Percentiles rank a stretch among this genome's conserved stretches.
Evolutionary conservation across 2,888 invertebrate species (phyloP).

Genomic region (Gasteruption jaculator): DNA sequence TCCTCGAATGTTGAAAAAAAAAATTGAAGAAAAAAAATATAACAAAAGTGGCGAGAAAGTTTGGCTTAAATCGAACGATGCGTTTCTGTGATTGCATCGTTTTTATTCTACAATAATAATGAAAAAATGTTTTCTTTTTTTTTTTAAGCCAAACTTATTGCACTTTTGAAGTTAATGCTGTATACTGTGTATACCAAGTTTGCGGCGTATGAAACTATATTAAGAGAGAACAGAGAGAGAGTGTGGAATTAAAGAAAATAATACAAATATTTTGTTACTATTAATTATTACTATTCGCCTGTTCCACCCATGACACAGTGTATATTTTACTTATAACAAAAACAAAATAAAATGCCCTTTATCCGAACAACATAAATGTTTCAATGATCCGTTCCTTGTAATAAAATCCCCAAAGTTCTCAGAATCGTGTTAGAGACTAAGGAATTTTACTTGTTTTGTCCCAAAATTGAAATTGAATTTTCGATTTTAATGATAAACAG

Average conservation of each 20-base stretch:
- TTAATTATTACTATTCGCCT: constrained; percentile 51
- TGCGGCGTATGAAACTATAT: constrained; percentile 38
- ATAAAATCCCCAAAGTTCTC: too few species aligned
- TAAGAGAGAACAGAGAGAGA: constrained; percentile 33
- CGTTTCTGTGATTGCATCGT: constrained; percentile 11
- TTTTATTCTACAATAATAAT: constrained; percentile 6
- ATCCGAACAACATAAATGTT: too few species aligned
- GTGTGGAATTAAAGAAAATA: constrained; percentile 40
- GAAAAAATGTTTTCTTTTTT: constrained; percentile 5
- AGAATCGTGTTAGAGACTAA: too few species aligned
- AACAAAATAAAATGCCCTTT: constrained; percentile 43
- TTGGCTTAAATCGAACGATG: constrained; percentile 33
- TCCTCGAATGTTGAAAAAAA: constrained; percentile 26
- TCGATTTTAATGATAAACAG: too few species aligned
- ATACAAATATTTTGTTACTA: constrained; percentile 51
- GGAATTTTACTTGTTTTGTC: too few species aligned
- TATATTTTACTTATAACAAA: constrained; percentile 52
- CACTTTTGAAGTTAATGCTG: constrained; percentile 46
- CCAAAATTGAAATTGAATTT: too few species aligned
- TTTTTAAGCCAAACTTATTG: constrained; percentile 38
- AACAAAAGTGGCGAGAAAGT: constrained; percentile 37
- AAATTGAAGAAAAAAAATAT: constrained; percentile 22
- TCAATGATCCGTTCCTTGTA: too few species aligned
- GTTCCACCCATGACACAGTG: constrained; percentile 52
- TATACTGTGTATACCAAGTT: constrained; percentile 49